Evolutionary conservation across 2,113 vertebrate species (phyloP).

Genomic region (Ploceus nigricollis): DNA sequence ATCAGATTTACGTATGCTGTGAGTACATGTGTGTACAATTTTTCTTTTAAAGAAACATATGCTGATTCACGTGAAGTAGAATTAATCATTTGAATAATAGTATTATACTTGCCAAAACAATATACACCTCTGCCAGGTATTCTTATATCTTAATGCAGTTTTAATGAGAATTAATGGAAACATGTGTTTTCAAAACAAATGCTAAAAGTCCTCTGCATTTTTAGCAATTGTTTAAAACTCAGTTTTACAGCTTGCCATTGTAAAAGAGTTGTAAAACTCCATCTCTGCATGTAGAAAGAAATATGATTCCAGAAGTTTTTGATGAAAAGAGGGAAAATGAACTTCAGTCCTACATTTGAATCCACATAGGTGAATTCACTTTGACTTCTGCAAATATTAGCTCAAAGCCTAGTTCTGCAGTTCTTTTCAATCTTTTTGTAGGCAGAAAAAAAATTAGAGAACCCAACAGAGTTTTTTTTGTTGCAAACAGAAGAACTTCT

Average conservation of each 20-base stretch:
- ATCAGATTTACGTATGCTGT: background rate
- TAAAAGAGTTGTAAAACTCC: conserved; percentile 29
- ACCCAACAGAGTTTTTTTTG: background rate
- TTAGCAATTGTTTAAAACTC: conserved; percentile 40
- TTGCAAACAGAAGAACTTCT: background rate
- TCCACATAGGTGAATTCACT: background rate
- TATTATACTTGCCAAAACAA: conserved; percentile 8
- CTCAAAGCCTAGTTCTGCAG: background rate
- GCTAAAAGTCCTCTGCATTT: conserved; percentile 2
- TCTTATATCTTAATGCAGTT: conserved; percentile 12
- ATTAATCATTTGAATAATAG: background rate
- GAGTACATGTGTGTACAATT: background rate
- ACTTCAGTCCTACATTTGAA: background rate
- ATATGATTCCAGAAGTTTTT: conserved; percentile 40
- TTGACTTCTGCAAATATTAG: conserved; percentile 1
- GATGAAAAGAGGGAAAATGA: background rate
- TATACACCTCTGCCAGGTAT: conserved; percentile 6
- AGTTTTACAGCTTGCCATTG: background rate
- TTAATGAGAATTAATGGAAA: conserved; percentile 40
- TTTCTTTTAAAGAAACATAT: conserved; percentile 9
- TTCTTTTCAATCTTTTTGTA: background rate
- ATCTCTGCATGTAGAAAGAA: conserved; percentile 5
- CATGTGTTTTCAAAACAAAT: background rate
- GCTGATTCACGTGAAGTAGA: conserved; percentile 12
- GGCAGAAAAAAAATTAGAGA: background rate